phyloP scores from a whole-genome alignment of 1,140 invertebrate species.

The Chrysomallon squamiferum region DNA sequence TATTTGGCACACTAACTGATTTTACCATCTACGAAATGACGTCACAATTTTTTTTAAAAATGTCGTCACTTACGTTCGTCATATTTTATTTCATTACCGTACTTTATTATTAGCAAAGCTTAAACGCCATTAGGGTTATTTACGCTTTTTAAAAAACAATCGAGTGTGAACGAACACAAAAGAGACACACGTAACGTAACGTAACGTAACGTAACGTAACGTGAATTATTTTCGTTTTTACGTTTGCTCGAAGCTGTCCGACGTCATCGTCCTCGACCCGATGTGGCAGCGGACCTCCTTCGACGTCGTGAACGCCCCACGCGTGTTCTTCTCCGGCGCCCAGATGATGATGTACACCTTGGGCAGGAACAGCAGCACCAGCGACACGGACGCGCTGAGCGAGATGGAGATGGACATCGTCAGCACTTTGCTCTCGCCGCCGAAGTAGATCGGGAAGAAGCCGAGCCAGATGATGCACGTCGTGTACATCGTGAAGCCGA shows the following conservation, averaged over 20 bases:
- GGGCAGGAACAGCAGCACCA: slow-evolving; percentile 79
- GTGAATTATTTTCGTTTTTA: no score
- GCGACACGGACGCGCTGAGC: slow-evolving; percentile 78
- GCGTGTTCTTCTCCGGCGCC: slow-evolving; percentile 79
- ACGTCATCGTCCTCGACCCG: slow-evolving; percentile 64
- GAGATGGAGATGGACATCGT: slow-evolving; percentile 76
- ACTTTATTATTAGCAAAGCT: no score
- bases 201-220: no score
- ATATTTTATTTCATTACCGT: no score
- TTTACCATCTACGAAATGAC: no score
- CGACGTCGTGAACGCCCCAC: slow-evolving; percentile 76
- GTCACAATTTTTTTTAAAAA: no score
- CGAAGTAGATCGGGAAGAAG: slow-evolving; percentile 86
- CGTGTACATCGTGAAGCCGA: slow-evolving; percentile 82
- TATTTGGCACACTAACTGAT: no score
- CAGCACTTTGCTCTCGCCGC: slow-evolving; percentile 75
- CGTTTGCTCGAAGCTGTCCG: slow-evolving; percentile 49
- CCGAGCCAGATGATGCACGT: slow-evolving; percentile 88
- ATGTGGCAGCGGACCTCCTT: slow-evolving; percentile 83
- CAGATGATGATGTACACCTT: slow-evolving; percentile 82
- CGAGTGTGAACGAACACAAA: no score
- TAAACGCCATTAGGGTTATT: no score
- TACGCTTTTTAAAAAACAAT: no score
- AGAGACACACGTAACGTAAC: no score
- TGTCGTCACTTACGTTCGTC: no score